Conservation (phyloP, 2,797 vertebrate genomes). For the Austrolebias charrua region DNA sequence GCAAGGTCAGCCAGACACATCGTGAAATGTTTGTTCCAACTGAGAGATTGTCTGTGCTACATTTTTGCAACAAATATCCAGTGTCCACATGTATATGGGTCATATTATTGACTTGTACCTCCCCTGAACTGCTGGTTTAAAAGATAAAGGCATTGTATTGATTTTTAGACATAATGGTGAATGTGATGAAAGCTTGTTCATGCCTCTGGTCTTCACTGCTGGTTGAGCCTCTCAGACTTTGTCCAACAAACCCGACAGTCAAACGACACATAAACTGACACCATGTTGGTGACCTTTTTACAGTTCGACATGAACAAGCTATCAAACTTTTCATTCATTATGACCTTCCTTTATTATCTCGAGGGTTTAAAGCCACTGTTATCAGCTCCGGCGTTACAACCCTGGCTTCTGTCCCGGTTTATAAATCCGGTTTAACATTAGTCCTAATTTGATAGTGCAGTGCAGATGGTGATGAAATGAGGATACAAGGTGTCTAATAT, state of each 20-base stretch:
- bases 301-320: conserved; percentile 22
- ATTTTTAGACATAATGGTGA: conserved; percentile 50
- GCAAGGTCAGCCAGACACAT: no score
- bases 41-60: no score
- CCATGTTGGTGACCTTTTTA: conserved; percentile 28
- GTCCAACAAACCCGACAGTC: conserved; percentile 22
- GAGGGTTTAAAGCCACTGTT: conserved; percentile 28
- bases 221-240: conserved; percentile 22
- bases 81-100: conserved; percentile 20
- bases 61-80: no score
- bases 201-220: conserved; percentile 29
- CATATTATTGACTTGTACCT: conserved; percentile 43
- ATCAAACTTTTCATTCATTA: conserved; percentile 38
- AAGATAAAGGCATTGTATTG: conserved; percentile 58
- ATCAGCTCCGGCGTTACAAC: conserved; percentile 27
- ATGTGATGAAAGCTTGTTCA: conserved; percentile 38
- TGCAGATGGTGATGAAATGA: not conserved
- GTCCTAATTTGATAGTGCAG: conserved; percentile 12
- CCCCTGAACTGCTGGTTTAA: conserved; percentile 24
- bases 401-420: conserved; percentile 23
- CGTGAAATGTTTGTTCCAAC: no score
- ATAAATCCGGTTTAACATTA: conserved; percentile 6
- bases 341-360: conserved; percentile 23
- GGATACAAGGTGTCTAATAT: conserved; percentile 6
- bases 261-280: conserved; percentile 26